Base-by-base conservation (phyloP, 2,797 vertebrate genomes). In the Lemur catta region DNA sequence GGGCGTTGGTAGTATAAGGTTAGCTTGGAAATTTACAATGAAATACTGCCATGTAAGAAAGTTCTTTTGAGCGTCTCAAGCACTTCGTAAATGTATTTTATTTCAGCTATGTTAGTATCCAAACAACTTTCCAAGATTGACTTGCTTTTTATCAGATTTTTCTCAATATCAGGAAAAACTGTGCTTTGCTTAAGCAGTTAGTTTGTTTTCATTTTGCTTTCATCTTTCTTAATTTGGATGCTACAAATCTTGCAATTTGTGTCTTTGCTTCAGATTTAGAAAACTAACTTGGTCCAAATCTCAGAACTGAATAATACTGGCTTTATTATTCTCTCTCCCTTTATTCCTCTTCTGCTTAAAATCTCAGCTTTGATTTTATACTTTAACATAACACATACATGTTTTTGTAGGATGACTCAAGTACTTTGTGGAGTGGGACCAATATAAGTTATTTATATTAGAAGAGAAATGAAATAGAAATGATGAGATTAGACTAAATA, bases 241-340 rank as follows among this genome's bases (percentile, higher is more conserved):
- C 28, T 76, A 13, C 33, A 33, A 72, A 50, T 69, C 24, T 85
- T 94, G 46, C 3, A 52, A 8, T 81, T 92, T 57, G 43, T 87
- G n/a, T 89, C 33, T 91, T 69, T 78, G 72, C 48, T 41, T 95
- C 81, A 61, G 48, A 33, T 17, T 61, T 89, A 28, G n/a, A 91
- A 91, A 91, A 85, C 22, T 30, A 85, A 91, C 30, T 38, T 78
- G 71, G 8, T 41, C 22, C 41, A 38, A 80, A 78, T 38, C 89
- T 95, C 15, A 78, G 28, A 92, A 92, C 61, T 78, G 84, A 95
- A 78, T 72, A 63, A 74, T 82, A 63, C 33, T 78, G 28, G 18
- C 18, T 75, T 71, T 33, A n/a, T 18, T 81, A n/a, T 41, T 81
- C 22, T 52, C 38, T 38, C 24, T 5, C 22, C 12, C 3, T 12